These are phyloP conservation scores for Thermophis baileyi DNA, from an alignment of 2,113 vertebrate species.

Conservation along the genomic window DNA sequence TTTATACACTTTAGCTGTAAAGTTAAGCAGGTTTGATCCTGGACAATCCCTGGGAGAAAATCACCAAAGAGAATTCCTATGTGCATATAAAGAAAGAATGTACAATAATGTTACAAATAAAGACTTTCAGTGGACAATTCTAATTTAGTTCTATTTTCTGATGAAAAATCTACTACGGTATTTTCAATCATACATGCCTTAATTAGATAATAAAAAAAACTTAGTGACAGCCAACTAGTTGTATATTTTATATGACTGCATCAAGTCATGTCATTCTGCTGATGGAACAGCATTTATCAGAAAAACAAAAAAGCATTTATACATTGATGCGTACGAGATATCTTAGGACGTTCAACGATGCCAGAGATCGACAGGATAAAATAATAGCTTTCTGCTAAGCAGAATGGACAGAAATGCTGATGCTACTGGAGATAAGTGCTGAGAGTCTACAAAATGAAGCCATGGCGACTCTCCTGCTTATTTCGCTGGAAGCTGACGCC, in stretches of 20 bases:
- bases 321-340: neutral
- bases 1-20: neutral
- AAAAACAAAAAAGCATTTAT: neutral
- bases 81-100: neutral
- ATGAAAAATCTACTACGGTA: neutral
- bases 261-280: neutral
- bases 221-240: neutral
- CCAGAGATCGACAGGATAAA: neutral
- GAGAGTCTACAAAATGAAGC: neutral
- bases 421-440: neutral
- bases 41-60: neutral
- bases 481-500: neutral
- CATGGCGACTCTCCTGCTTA: neutral
- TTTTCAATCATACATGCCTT: neutral
- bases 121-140: neutral
- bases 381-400: rapidly evolving
- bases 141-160: neutral
- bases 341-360: neutral
- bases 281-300: neutral
- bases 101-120: neutral
- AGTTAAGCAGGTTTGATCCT: neutral
- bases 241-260: neutral
- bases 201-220: neutral
- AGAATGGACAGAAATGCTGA: rapidly evolving
- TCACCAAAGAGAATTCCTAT: neutral